Base-by-base conservation (phyloP, 2,797 vertebrate species). In the Epinephelus awoara region DNA sequence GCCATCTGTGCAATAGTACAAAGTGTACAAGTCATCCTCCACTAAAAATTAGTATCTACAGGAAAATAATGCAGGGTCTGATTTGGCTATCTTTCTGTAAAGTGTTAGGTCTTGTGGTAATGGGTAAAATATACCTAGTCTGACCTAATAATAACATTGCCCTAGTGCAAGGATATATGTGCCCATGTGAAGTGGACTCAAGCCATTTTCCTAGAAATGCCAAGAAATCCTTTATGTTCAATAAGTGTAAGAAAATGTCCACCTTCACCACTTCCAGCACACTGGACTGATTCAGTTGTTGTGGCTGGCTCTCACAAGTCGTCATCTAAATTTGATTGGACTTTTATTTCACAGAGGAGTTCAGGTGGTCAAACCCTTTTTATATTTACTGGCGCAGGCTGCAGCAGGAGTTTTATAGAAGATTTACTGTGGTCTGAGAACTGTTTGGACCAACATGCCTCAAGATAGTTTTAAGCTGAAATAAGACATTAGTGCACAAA, bases 281-380 rank as follows among this genome's bases (percentile, higher is more conserved):
- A 19, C n/a, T 52, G 58, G 25, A 65, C 27, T 62, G 68, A 14
- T 57, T 71, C 65, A 78, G 58, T 55, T 75, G 59, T 46, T 65
- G 58, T 77, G 74, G 49, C 61, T 61, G 72, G 46, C 68, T 65
- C 54, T 67, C 62, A 50, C 62, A 42, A 77, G 52, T 62, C 67
- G 19, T 83, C 47, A 79, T 80, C 61, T 56, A 19, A 82, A 83
- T 86, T 76, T 68, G 55, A 83, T 68, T 63, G 70, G 79, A 83
- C 77, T 69, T 86, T 86, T 75, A 85, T 86, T 83, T 79, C 67
- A 75, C 58, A 74, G 65, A 77, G 58, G 73, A 82, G 58, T 59
- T 79, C 72, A 64, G 70, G 67, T 51, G 54, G 54, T 54, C 55
- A 66, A 54, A 23, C 19, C 47, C 54, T 40, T n/a, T 57, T 19